phyloP scores from a whole-genome alignment of 2,888 invertebrate species.

The Plusia festucae region DNA sequence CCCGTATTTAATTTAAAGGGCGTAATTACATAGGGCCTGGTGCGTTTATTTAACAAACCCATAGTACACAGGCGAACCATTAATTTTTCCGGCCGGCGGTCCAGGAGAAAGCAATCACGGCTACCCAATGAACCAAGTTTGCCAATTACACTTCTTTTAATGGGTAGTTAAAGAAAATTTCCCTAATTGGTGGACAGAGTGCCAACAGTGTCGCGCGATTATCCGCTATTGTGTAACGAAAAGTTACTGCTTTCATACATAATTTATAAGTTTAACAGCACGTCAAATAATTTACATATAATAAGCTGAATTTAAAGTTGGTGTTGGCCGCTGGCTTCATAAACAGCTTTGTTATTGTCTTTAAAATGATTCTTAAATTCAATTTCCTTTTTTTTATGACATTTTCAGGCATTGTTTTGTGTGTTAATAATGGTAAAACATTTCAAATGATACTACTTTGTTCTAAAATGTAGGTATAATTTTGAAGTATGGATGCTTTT shows the following conservation, averaged over 20 bases:
- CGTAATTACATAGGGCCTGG: constrained; percentile 58
- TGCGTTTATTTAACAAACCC: constrained; percentile 66
- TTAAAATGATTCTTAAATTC: constrained; percentile 35
- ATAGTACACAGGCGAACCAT: constrained; percentile 72
- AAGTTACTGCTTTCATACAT: constrained; percentile 67
- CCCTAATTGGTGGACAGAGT: constrained; percentile 75
- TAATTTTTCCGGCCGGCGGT: constrained; percentile 75
- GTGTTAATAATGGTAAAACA: background rate
- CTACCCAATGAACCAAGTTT: constrained; percentile 82
- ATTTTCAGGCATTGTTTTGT: background rate
- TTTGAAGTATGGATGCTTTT: too few relatives aligned
- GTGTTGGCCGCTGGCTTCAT: constrained; percentile 28
- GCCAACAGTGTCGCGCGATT: constrained; percentile 66
- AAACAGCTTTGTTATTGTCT: constrained; percentile 36
- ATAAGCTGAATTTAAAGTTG: constrained; percentile 48
- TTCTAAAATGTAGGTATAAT: constrained; percentile 12
- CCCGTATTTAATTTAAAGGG: constrained; percentile 64
- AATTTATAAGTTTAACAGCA: constrained; percentile 62
- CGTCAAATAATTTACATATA: constrained; percentile 53
- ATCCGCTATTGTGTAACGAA: constrained; percentile 58
- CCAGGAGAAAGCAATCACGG: constrained; percentile 79
- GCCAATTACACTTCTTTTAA: constrained; percentile 83
- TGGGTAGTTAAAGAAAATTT: constrained; percentile 79
- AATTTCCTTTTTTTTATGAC: constrained; percentile 10
- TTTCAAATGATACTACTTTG: background rate